Percentiles rank a stretch among this genome's conserved stretches.
Evolutionary conservation across 2,888 invertebrate species (phyloP).

Genomic region (Callosobruchus maculatus): DNA sequence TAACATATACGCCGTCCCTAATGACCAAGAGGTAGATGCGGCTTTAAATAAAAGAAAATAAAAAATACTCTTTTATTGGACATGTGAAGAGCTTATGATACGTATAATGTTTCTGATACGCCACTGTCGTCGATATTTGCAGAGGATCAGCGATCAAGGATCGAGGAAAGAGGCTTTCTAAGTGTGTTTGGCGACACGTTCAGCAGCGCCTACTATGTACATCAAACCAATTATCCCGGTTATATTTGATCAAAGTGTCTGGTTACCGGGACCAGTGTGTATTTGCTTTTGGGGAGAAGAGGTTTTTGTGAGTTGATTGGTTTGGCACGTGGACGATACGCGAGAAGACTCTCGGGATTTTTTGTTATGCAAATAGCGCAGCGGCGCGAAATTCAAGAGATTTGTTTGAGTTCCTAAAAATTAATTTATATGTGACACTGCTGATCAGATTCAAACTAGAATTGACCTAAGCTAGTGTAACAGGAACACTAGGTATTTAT

Average conservation of each 20-base stretch:
- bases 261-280: neutral
- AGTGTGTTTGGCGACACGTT: neutral
- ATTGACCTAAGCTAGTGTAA: too few relatives aligned
- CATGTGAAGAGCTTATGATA: too few relatives aligned
- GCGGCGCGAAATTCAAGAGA: neutral
- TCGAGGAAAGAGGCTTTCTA: neutral
- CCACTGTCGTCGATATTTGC: neutral
- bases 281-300: neutral
- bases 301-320: neutral
- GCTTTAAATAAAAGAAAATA: too few relatives aligned
- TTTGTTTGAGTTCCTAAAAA: neutral
- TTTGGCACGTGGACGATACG: neutral
- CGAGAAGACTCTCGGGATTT: neutral
- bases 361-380: neutral
- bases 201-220: neutral
- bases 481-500: too few relatives aligned
- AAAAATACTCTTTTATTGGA: too few relatives aligned
- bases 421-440: neutral
- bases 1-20: too few relatives aligned
- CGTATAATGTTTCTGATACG: neutral
- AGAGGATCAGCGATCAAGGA: neutral
- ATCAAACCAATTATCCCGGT: neutral
- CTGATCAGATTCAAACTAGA: too few relatives aligned
- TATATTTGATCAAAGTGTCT: neutral
- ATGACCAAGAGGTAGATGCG: too few relatives aligned